Base-by-base conservation (phyloP, 2,888 invertebrate species). In the Orthosia incerta region DNA sequence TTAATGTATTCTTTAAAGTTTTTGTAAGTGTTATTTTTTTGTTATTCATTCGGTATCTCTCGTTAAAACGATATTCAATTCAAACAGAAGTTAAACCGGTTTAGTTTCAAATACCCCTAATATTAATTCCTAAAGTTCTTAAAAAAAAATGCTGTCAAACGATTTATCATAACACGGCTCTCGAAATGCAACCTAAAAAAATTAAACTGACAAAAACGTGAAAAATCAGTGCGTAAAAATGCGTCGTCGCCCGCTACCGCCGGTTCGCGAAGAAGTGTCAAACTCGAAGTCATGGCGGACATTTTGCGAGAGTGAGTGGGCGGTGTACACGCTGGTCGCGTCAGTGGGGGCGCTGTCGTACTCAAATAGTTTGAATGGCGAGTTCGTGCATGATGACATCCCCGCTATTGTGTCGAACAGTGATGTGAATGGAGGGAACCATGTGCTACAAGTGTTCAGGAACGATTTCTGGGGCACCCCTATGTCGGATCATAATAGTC, bases 391-490 rank as follows among this genome's bases (percentile, higher is more conserved):
- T 95, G 98, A 98, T 91, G 98, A 99, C 92, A 97, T 98, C 84
- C 98, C 98, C 74, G 98, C 98, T 51, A 97, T 98, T 86, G 97
- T 97, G 89, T 97, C 97, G 81, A 99, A 98, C 93, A 97, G 97
- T 89, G 98, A 99, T 93, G 98, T 98, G 81, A 97, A 97, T 64
- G 98, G 98, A 1, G 95, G 96, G 68, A 97, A 97, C 79, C 94
- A 97, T 48, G 92, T 98, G 87, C 90, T 95, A 80, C 97, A 97
- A 87, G 96, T 98, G 87, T 97, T 98, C 89, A 95, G 96, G 87
- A 98, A 98, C 92, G 99, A 99, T 94, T 99, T 98, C 93, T 99
- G 98, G 99, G 98, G 98, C n/a, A 98, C 97, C 70, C 97, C 98
- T 50, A 98, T 99, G 98, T 97, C 97, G n/a, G 98, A 98, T 89